Evolutionary conservation across 1,140 invertebrate species (phyloP).

Genomic region (Rhopalosiphum padi): DNA sequence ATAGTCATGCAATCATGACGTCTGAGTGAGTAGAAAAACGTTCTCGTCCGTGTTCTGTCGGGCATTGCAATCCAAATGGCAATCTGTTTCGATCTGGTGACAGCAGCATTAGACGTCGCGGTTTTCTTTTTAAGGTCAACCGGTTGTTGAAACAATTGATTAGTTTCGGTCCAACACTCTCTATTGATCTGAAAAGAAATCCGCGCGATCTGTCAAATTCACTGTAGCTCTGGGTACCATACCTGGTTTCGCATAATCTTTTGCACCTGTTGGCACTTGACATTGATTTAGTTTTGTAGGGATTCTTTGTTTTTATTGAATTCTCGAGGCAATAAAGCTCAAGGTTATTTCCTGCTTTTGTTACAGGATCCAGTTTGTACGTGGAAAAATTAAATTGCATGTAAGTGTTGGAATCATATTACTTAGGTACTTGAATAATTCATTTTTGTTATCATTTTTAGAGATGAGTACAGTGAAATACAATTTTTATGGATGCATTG

Average conservation of each 20-base stretch:
- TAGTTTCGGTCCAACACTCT: conserved; percentile 21
- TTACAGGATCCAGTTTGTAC: conserved; percentile 46
- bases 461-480: not conserved
- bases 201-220: not conserved
- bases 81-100: not conserved
- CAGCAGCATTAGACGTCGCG: not conserved
- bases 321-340: not conserved
- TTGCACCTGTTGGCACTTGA: not conserved
- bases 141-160: conserved; percentile 47
- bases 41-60: not conserved
- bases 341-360: conserved; percentile 53
- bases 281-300: not conserved
- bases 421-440: not conserved
- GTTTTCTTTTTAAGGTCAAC: conserved; percentile 51
- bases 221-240: not conserved
- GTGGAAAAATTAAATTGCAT: conserved; percentile 41
- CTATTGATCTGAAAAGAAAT: conserved; percentile 27
- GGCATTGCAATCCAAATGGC: not conserved
- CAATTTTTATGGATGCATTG: conserved; percentile 44
- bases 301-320: not conserved
- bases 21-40: conserved; percentile 4
- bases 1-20: conserved; percentile 28
- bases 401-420: not conserved
- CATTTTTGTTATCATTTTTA: not conserved
- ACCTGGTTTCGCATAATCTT: not conserved